Base-by-base conservation (phyloP, 2,797 vertebrate species). In the Enteromius treurensis region DNA sequence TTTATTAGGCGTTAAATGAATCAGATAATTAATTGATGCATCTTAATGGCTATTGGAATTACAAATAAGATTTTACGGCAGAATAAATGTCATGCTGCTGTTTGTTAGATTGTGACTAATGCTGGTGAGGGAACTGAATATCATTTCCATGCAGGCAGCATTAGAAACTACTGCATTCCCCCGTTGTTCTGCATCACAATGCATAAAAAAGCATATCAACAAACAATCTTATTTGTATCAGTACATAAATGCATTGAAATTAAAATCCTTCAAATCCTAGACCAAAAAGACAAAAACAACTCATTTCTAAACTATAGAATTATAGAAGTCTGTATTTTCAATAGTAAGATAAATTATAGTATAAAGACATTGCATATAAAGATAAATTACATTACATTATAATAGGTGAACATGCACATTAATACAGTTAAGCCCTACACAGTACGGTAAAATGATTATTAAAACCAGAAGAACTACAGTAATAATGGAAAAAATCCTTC, bases 1-100 rank as follows among this genome's bases (percentile, higher is more conserved):
- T 87, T 88, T 86, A 86, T 86, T 86, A 82, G 70, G 71, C 47
- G 55, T 55, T 82, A 82, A 88, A 80, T 80, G 80, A 34, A 19
- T 88, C 89, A 87, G 77, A 51, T 84, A 81, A 86, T 88, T 88
- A 88, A 88, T 82, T 86, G 80, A 83, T 76, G 80, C 58, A 45
- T 75, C 83, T 62, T 87, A 87, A 88, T 71, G 42, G 75, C 70
- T 84, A 81, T 77, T 71, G 81, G 79, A 81, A 84, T 82, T 87
- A 79, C 77, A 76, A 85, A 85, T 70, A 87, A 68, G 81, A 79
- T 85, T 88, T 81, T 53, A 79, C 29, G 40, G 78, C 42, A 51
- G 55, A 77, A 47, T 69, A 55, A 84, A 75, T 74, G 40, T 34
- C 58, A 77, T n/a, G 62, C 55, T 76, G 47, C 80, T 42, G 34